Evolutionary conservation across 2,888 invertebrate genomes (phyloP), one percentile per base, ranked within the genome.

Genomic region (Terebella lapidaria): DNA sequence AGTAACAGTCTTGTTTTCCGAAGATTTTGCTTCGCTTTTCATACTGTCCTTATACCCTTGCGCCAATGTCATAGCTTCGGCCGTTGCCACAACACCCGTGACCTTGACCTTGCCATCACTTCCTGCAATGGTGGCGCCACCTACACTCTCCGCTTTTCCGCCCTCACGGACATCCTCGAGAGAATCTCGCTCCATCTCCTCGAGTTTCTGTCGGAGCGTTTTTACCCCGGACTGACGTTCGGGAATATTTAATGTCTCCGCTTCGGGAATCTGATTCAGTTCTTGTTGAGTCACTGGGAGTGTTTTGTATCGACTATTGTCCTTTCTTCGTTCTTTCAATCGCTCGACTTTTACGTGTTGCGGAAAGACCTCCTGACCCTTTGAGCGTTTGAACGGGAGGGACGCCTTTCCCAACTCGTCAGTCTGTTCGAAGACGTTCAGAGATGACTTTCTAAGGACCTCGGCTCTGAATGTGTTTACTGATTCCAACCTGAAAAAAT

Each of bases 391-490:
- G 18, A 65, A 62, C 1, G 56, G 56, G 3, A 55, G 24, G 10
- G 56, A 58, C 3, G 52, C 42, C 46, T 62, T 49, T 2, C 56
- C 54, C 58, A 67, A 64, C 55, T 70, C 67, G 47, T 69, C 67
- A n/a, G 71, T 60, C 25, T 71, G 67, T 51, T 46, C 45, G 58
- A 76, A 76, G 5, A 73, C 67, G 61, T 70, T 72, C n/a, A 69
- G 60, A 0, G 74, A 71, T 1, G 75, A 67, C 61, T 74, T 69
- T 55, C 70, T 67, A 42, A 73, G 61, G 2, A 77, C 70, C 58
- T 74, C 71, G 1, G 71, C 64, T 30, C 78, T 68, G 70, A 79
- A 78, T n/a, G 71, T 66, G 46, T 65, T 67, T n/a, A 78, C 79
- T 27, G 76, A 71, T 46, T 74, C 75, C 59, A 77, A 65, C 63